Evolutionary conservation across 2,888 invertebrate genomes (phyloP).

Genomic region (Drosophila fungiperda): DNA sequence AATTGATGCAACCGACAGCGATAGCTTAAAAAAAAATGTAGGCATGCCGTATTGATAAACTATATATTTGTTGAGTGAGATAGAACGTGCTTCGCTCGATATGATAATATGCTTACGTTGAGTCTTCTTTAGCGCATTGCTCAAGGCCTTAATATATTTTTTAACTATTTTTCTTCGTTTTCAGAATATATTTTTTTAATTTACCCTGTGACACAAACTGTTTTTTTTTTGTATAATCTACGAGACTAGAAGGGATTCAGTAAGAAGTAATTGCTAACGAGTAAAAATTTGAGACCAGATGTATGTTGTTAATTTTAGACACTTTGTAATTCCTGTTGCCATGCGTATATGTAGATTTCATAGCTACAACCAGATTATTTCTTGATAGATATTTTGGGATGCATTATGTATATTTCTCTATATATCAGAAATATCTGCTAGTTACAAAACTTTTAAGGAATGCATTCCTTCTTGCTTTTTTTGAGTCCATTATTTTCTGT

Average conservation of each 20-base stretch:
- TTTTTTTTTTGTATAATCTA: too few relatives aligned
- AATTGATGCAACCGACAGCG: conserved; percentile 35
- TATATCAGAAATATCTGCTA: too few relatives aligned
- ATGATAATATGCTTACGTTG: conserved; percentile 5
- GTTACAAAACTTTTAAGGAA: not conserved
- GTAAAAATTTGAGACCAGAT: not conserved
- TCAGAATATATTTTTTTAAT: not conserved
- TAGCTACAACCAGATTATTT: not conserved
- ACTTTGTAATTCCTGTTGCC: not conserved
- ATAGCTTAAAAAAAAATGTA: conserved; percentile 2
- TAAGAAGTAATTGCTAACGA: not conserved
- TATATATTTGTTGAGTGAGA: not conserved
- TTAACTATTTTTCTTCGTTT: not conserved
- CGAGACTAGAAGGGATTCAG: not conserved
- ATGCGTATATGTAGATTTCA: not conserved
- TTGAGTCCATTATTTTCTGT: not conserved
- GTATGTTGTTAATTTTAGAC: not conserved
- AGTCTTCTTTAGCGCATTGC: not conserved
- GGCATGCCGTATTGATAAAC: conserved; percentile 17
- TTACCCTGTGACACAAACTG: not conserved
- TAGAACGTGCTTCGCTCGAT: conserved; percentile 4
- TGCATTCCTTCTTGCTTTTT: not conserved
- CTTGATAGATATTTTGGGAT: not conserved
- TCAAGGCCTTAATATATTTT: not conserved
- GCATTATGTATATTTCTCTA: too few relatives aligned